Conservation (phyloP, 2,797 vertebrate genomes). For the Chelonia mydas region DNA sequence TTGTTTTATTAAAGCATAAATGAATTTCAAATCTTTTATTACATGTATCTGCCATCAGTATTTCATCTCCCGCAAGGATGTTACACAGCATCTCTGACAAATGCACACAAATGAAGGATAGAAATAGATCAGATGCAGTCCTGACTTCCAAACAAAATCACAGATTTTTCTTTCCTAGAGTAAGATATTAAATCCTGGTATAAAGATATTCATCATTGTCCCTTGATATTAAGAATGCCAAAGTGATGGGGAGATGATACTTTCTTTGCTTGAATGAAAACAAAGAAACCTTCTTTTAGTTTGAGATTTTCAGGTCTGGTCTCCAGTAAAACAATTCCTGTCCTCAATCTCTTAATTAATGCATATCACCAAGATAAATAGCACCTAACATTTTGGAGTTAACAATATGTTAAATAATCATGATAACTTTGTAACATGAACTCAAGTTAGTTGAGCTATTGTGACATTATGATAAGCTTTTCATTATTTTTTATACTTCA, state of each 20-base stretch:
- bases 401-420: not conserved
- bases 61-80: constrained; percentile 7
- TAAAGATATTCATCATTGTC: not conserved
- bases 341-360: not conserved
- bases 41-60: constrained; percentile 30
- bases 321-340: not conserved
- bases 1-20: constrained; percentile 49
- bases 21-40: constrained; percentile 38
- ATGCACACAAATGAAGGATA: constrained; percentile 8
- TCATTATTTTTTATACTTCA: fast-evolving
- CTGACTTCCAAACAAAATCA: not conserved
- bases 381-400: not conserved
- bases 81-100: constrained; percentile 25
- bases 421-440: not conserved
- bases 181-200: not conserved
- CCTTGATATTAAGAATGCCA: not conserved
- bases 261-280: not conserved
- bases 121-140: not conserved
- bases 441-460: not conserved
- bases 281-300: fast-evolving
- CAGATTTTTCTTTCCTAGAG: not conserved
- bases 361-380: not conserved
- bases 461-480: fast-evolving
- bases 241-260: not conserved
- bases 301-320: not conserved